Percentiles rank a stretch among this genome's conserved stretches.
Evolutionary conservation across 2,888 invertebrate species (phyloP).

Genomic region (Lasioglossum morio): DNA sequence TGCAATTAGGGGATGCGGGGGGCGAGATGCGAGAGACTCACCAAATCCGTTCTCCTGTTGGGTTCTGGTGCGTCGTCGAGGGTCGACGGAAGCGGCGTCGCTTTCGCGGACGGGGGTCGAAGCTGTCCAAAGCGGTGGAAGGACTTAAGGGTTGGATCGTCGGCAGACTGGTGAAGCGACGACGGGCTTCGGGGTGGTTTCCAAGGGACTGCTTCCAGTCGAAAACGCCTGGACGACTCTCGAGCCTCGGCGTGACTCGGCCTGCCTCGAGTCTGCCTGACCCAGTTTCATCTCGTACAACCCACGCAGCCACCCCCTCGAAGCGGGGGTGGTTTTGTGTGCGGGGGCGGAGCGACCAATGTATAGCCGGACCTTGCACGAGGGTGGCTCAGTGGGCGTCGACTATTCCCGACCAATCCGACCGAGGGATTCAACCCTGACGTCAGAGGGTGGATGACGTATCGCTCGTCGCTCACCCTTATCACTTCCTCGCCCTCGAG

Average conservation of each 20-base stretch:
- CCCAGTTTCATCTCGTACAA: slow-evolving; percentile 77
- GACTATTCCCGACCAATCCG: slow-evolving; percentile 71
- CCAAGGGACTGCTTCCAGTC: slow-evolving; percentile 79
- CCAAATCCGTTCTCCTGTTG: slow-evolving; percentile 35
- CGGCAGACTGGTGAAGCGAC: slow-evolving; percentile 64
- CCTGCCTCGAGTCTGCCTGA: slow-evolving; percentile 76
- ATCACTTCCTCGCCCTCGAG: slow-evolving; percentile 27
- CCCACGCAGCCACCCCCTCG: slow-evolving; percentile 67
- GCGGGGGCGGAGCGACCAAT: slow-evolving; percentile 68
- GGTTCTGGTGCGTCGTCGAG: not conserved
- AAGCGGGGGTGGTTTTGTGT: slow-evolving; percentile 71
- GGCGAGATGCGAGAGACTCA: slow-evolving; percentile 25
- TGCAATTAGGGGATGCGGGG: not conserved
- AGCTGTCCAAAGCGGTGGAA: slow-evolving; percentile 38
- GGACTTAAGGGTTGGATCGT: slow-evolving; percentile 56
- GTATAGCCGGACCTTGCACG: slow-evolving; percentile 25
- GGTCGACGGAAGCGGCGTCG: slow-evolving; percentile 17
- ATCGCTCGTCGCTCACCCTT: slow-evolving; percentile 39
- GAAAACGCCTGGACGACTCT: slow-evolving; percentile 75
- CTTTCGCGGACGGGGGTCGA: slow-evolving; percentile 28
- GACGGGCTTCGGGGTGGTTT: slow-evolving; percentile 82
- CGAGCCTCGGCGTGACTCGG: slow-evolving; percentile 74
- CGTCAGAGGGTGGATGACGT: slow-evolving; percentile 63
- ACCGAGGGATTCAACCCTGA: slow-evolving; percentile 45
- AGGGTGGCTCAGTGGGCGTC: slow-evolving; percentile 73